Evolutionary conservation across 2,113 vertebrate species (phyloP), one percentile per base, ranked within the genome.

Genomic region (Tautogolabrus adspersus): DNA sequence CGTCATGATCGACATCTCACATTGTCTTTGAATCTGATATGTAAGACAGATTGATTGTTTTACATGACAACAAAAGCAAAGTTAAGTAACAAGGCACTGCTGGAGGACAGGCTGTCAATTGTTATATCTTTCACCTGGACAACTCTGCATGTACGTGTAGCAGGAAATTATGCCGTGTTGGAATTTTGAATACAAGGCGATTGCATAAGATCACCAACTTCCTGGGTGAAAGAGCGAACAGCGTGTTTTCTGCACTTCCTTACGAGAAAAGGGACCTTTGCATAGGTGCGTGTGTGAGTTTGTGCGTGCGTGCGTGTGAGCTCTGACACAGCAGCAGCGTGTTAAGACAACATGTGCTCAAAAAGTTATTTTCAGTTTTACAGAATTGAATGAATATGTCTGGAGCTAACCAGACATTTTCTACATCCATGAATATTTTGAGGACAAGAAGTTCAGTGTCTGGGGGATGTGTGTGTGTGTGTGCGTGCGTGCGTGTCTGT

Each of bases 361-460:
- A 49, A 68, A 70, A 16, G 9, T 47, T 3, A 19, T 42, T 60
- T 63, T 22, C 19, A 49, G 38, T 56, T 18, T 47, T 38, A 11
- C 30, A 23, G 22, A 38, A 66, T 38, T 23, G 65, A 6, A 47
- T 38, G 47, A 52, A 68, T 21, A 66, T 57, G 18, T 69, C 26
- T 34, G 57, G 51, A 70, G 66, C 13, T 12, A 34, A 68, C 8
- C 55, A 68, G 66, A 65, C 23, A 34, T 11, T 3, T 34, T 69
- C 58, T 55, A 38, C 55, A 52, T 59, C 10, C 18, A 23, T 47
- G 30, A 74, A 75, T 37, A 67, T 74, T 72, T 62, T 59, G 54
- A 68, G 62, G 51, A 87, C 79, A 91, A 87, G 59, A 80, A 18
- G 16, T 63, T 67, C 49, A 59, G 68, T 88, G 68, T 82, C 78